These are phyloP conservation scores for Belonocnema kinseyi DNA, from an alignment of 1,140 invertebrate genomes.

Conservation along the genomic window DNA sequence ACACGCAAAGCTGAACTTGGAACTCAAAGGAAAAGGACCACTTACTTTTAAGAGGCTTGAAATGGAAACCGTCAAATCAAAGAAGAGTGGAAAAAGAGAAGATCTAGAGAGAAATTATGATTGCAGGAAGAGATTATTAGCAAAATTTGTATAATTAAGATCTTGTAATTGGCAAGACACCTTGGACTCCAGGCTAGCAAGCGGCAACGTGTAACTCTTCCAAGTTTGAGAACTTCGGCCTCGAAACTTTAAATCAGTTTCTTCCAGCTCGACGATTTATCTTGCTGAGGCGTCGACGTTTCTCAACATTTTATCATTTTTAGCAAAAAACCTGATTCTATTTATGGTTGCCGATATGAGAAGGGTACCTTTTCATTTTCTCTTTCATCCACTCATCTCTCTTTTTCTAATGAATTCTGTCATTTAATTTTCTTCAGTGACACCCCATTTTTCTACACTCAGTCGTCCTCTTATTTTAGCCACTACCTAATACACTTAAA, in stretches of 20 bases:
- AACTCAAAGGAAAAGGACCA: slow-evolving; percentile 35
- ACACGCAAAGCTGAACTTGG: slow-evolving; percentile 27
- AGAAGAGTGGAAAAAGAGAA: slow-evolving; percentile 15
- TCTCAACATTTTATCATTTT: slow-evolving; percentile 27
- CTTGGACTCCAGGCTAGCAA: slow-evolving; percentile 33
- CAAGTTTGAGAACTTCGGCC: slow-evolving; percentile 35
- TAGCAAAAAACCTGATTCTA: not conserved
- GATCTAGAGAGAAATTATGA: not conserved
- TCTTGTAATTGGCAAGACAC: slow-evolving; percentile 51
- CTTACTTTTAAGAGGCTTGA: slow-evolving; percentile 19
- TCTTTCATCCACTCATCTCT: not conserved
- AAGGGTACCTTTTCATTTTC: not conserved
- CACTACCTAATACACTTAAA: too few relatives aligned
- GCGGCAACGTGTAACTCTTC: slow-evolving; percentile 43
- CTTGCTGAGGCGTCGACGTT: not conserved
- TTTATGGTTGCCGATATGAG: slow-evolving; percentile 4
- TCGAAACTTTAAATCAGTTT: slow-evolving; percentile 59
- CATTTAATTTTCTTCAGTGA: too few relatives aligned
- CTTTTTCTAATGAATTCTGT: not conserved
- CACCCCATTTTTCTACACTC: too few relatives aligned
- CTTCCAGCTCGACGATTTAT: slow-evolving; percentile 41
- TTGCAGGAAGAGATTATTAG: not conserved
- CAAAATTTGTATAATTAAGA: slow-evolving; percentile 45
- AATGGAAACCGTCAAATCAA: slow-evolving; percentile 32
- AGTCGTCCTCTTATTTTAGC: too few relatives aligned